These are phyloP conservation scores for Philereme vetulata DNA, from an alignment of 2,888 invertebrate species.

Conservation along the genomic window DNA sequence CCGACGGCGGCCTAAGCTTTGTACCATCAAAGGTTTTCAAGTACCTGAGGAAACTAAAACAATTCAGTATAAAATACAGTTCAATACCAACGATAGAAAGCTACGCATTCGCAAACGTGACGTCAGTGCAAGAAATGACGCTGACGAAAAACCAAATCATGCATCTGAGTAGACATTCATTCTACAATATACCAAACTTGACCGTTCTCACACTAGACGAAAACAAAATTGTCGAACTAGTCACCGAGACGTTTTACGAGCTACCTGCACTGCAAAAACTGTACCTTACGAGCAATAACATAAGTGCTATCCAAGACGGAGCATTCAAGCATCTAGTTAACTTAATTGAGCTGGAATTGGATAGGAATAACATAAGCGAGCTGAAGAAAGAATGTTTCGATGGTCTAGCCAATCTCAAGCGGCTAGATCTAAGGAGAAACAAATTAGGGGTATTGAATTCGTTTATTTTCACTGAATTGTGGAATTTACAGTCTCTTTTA, in stretches of 20 bases:
- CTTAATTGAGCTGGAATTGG: constrained; percentile 91
- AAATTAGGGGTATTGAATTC: constrained; percentile 89
- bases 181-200: constrained; percentile 89
- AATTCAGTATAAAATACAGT: constrained; percentile 88
- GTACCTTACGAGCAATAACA: constrained; percentile 93
- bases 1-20: constrained; percentile 87
- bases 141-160: constrained; percentile 88
- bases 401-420: constrained; percentile 88
- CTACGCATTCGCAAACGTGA: constrained; percentile 89
- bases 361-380: constrained; percentile 89
- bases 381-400: constrained; percentile 90
- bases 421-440: constrained; percentile 89
- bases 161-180: constrained; percentile 86
- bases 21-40: constrained; percentile 89
- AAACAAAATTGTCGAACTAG: constrained; percentile 89
- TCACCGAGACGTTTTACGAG: constrained; percentile 89
- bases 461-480: constrained; percentile 90
- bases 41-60: constrained; percentile 86
- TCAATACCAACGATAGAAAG: constrained; percentile 87
- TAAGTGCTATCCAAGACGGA: constrained; percentile 92
- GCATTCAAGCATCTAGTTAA: constrained; percentile 90
- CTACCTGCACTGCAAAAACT: constrained; percentile 89
- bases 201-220: constrained; percentile 88
- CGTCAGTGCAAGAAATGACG: constrained; percentile 87
- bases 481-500: constrained; percentile 87